These are phyloP conservation scores for Apotomis turbidana DNA, from an alignment of 2,888 invertebrate species.

Conservation along the genomic window DNA sequence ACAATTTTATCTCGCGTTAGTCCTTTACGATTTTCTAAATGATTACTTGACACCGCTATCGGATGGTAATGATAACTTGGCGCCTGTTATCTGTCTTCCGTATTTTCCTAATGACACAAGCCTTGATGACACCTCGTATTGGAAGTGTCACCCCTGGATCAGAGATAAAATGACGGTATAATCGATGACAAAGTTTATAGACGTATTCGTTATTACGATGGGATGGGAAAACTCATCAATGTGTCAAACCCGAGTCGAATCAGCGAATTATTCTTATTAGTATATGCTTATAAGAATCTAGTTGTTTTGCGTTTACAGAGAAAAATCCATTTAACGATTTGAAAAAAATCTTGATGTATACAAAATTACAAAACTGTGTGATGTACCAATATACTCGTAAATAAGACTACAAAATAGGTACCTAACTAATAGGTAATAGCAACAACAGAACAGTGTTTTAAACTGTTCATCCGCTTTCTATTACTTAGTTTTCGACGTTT, in stretches of 20 bases:
- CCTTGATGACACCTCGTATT: slow-evolving; percentile 43
- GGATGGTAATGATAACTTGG: slow-evolving; percentile 41
- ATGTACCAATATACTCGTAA: too few species aligned
- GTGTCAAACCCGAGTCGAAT: slow-evolving; percentile 37
- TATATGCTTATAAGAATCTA: slow-evolving; percentile 21
- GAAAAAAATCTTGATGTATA: neutral
- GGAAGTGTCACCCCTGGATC: slow-evolving; percentile 42
- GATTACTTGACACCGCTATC: slow-evolving; percentile 41
- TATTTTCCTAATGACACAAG: slow-evolving; percentile 43
- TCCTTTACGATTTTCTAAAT: slow-evolving; percentile 42
- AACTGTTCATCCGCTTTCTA: neutral
- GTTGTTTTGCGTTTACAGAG: neutral
- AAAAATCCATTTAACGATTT: neutral
- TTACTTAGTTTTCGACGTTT: neutral
- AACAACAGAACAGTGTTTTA: neutral
- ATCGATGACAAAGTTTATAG: slow-evolving; percentile 41
- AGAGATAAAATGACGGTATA: slow-evolving; percentile 40
- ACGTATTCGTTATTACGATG: slow-evolving; percentile 36
- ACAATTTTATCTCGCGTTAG: slow-evolving; percentile 34
- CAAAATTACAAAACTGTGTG: too few species aligned
- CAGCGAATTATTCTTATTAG: slow-evolving; percentile 14
- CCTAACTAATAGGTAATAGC: neutral
- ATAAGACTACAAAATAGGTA: neutral
- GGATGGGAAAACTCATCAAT: slow-evolving; percentile 38
- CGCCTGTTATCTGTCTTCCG: slow-evolving; percentile 43